Evolutionary conservation across 2,888 invertebrate genomes (phyloP), one percentile per base, ranked within the genome.

Genomic region (Hypomecis atomaria): DNA sequence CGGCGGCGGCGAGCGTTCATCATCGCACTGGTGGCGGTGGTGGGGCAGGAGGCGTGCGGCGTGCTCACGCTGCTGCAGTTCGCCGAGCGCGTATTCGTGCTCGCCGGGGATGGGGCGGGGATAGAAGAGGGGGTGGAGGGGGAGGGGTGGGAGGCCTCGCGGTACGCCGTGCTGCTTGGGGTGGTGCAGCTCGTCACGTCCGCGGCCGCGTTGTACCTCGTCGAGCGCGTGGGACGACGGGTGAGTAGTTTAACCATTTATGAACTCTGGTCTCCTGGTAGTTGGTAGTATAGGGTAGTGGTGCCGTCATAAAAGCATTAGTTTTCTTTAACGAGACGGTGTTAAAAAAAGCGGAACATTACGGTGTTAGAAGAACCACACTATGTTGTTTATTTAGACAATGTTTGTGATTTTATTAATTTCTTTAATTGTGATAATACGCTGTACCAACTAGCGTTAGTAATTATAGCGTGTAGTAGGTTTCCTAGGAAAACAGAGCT

Each of bases 11-110:
- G 83, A 42, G 87, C 89, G 3, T 84, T 89, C 66, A 7, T 78
- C 8, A 72, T 88, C 52, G 74, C 79, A 5, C 73, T 75, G 10
- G 72, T 84, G 8, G 81, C 82, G 33, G 85, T 89, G 53, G 82
- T 84, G 56, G 89, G 87, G 3, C 89, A 89, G 70, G 89, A 89
- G 74, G 74, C 78, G 69, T 87, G 87, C 74, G 89, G 89, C 37
- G 78, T 88, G 64, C 79, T 87, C 43, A 82, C 89, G 33, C 78
- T 89, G 56, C 75, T 88, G 71, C 89, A 89, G 79, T 89, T 86
- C 73, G 89, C 89, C 2, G 88, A 89, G 75, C 83, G 85, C 13
- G 83, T 86, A 62, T 87, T 89, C 74, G 75, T 81, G 56, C 69
- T 88, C 50, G 85, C 86, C 37, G n/a, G 63, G 44, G 66, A 40